Conservation (phyloP, 2,113 vertebrate species). For the Ictidomys tridecemlineatus region DNA sequence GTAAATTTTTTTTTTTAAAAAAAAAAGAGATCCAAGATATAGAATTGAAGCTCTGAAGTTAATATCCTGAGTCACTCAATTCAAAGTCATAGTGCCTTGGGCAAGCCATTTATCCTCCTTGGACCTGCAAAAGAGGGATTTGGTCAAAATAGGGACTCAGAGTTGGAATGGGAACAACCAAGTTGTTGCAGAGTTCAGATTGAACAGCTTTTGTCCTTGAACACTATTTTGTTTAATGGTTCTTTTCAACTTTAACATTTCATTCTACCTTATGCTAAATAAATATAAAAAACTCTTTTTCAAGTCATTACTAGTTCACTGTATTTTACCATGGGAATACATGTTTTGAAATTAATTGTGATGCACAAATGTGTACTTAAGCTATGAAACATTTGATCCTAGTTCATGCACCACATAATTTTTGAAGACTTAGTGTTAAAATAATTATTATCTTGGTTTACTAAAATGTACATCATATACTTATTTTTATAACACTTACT, state of each 20-base stretch:
- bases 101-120: not conserved
- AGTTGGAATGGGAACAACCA: not conserved
- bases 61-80: not conserved
- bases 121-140: not conserved
- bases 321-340: not conserved
- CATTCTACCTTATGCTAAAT: not conserved
- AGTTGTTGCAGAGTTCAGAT: not conserved
- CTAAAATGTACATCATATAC: not conserved
- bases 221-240: not conserved
- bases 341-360: not conserved
- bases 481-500: not conserved
- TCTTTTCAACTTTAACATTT: not conserved
- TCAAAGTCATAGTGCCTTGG: not conserved
- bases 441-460: not conserved
- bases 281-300: not conserved
- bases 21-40: not conserved
- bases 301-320: not conserved
- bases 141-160: not conserved
- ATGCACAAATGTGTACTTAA: not conserved
- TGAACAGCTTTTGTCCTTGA: not conserved
- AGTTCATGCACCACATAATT: not conserved
- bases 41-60: not conserved
- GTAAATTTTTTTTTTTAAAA: too few species aligned
- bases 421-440: constrained; percentile 11
- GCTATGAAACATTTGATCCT: not conserved